Conservation (phyloP, 2,113 vertebrate genomes). For the Nibea coibor region DNA sequence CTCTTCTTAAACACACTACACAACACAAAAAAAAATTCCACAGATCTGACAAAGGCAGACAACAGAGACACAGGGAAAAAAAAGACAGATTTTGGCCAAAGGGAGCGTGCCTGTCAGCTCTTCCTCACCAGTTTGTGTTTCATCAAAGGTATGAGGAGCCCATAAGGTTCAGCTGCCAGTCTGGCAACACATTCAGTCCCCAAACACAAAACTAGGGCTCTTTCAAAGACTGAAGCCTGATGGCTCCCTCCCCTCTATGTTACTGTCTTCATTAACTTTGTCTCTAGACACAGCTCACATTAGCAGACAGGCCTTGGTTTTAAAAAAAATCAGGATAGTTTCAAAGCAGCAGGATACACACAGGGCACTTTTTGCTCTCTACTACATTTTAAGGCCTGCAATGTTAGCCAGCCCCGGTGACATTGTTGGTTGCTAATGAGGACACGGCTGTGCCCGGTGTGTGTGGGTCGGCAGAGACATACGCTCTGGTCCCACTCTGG, state of each 20-base stretch:
- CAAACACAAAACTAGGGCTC: constrained; percentile 50
- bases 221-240: constrained; percentile 51
- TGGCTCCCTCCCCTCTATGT: constrained; percentile 42
- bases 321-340: constrained; percentile 26
- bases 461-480: constrained; percentile 70
- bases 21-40: constrained; percentile 60
- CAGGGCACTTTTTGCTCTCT: constrained; percentile 18
- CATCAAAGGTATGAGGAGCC: constrained; percentile 75
- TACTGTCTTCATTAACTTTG: constrained; percentile 68
- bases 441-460: constrained; percentile 58
- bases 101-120: constrained; percentile 63
- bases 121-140: constrained; percentile 65
- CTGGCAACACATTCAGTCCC: constrained; percentile 68
- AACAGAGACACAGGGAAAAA: constrained; percentile 49
- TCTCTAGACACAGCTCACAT: constrained; percentile 39
- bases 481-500: constrained; percentile 66
- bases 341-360: constrained; percentile 35
- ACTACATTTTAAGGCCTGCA: constrained; percentile 28
- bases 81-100: constrained; percentile 62
- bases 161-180: constrained; percentile 73
- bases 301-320: constrained; percentile 38
- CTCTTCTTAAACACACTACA: constrained; percentile 29
- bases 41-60: constrained; percentile 64
- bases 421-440: constrained; percentile 77
- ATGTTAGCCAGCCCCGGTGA: constrained; percentile 52